Evolutionary conservation across 2,113 vertebrate species (phyloP).

Genomic region (Tetraodon nigroviridis): DNA sequence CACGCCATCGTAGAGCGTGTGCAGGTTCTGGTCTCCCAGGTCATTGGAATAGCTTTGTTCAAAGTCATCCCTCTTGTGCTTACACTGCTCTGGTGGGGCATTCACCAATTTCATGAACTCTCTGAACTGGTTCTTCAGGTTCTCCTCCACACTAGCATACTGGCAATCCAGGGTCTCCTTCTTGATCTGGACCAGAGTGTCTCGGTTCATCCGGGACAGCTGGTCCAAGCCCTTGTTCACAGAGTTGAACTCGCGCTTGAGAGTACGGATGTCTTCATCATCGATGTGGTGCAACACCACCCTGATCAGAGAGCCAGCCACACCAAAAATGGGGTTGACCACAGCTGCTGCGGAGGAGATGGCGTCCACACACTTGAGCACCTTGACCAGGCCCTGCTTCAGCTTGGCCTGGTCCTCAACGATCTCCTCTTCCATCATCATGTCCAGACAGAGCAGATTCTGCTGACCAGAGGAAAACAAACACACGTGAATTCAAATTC

Average conservation of each 20-base stretch:
- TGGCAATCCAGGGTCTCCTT: slow-evolving; percentile 75
- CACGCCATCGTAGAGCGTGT: slow-evolving; percentile 78
- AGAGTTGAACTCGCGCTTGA: slow-evolving; percentile 69
- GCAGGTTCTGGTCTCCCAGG: slow-evolving; percentile 75
- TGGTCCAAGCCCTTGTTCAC: slow-evolving; percentile 66
- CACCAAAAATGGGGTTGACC: slow-evolving; percentile 76
- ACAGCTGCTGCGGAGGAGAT: slow-evolving; percentile 76
- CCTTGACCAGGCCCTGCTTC: slow-evolving; percentile 72
- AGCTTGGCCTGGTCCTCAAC: slow-evolving; percentile 70
- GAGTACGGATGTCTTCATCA: slow-evolving; percentile 74
- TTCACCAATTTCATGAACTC: slow-evolving; percentile 77
- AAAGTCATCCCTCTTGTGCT: slow-evolving; percentile 66
- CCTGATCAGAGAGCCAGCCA: slow-evolving; percentile 75
- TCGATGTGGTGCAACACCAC: slow-evolving; percentile 76
- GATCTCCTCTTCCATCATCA: slow-evolving; percentile 69
- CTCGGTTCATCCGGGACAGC: slow-evolving; percentile 65
- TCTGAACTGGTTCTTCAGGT: slow-evolving; percentile 75
- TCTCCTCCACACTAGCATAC: slow-evolving; percentile 72
- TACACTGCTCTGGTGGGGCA: slow-evolving; percentile 43
- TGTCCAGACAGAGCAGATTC: neutral
- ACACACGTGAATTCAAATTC: too few relatives aligned
- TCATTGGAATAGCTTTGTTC: slow-evolving; percentile 65
- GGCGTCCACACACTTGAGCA: slow-evolving; percentile 70
- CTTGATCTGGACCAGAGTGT: slow-evolving; percentile 66
- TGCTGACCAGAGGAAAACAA: neutral